Conservation (phyloP, 1,140 invertebrate genomes). For the Caenorhabditis tropicalis region DNA sequence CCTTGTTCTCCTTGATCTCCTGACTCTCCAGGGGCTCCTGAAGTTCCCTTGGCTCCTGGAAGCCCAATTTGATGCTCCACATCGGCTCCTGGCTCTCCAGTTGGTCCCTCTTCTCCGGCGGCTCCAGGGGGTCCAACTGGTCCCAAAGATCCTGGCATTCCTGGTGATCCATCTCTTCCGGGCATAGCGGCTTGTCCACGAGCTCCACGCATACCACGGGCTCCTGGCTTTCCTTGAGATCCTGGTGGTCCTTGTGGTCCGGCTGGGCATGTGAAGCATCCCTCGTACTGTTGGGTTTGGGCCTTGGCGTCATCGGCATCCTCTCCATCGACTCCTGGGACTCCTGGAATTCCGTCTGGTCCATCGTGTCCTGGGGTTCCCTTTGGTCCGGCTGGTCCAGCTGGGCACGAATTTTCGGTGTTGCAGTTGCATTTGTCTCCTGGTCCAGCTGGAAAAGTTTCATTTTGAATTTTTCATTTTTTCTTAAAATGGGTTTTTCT, state of each 20-base stretch:
- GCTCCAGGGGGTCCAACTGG: conserved; percentile 58
- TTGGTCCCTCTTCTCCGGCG: conserved; percentile 57
- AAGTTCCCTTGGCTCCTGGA: conserved; percentile 56
- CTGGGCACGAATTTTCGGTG: conserved; percentile 48
- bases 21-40: conserved; percentile 51
- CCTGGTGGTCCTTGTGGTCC: conserved; percentile 56
- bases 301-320: conserved; percentile 56
- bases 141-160: conserved; percentile 55
- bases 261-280: conserved; percentile 58
- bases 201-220: conserved; percentile 58
- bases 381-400: conserved; percentile 40
- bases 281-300: conserved; percentile 51
- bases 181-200: conserved; percentile 54
- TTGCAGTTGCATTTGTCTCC: conserved; percentile 55
- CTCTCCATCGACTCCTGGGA: conserved; percentile 43
- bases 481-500: neutral
- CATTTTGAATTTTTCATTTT: no score
- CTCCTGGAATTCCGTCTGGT: conserved; percentile 27
- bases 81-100: conserved; percentile 57
- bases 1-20: conserved; percentile 42
- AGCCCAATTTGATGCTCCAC: conserved; percentile 57
- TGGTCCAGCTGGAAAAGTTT: conserved; percentile 29
- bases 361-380: conserved; percentile 21
- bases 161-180: conserved; percentile 57
- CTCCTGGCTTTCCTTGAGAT: conserved; percentile 52